Percentiles rank a stretch among this genome's conserved stretches.
Conservation (phyloP, 2,797 vertebrate genomes). For the Liasis olivaceus region DNA sequence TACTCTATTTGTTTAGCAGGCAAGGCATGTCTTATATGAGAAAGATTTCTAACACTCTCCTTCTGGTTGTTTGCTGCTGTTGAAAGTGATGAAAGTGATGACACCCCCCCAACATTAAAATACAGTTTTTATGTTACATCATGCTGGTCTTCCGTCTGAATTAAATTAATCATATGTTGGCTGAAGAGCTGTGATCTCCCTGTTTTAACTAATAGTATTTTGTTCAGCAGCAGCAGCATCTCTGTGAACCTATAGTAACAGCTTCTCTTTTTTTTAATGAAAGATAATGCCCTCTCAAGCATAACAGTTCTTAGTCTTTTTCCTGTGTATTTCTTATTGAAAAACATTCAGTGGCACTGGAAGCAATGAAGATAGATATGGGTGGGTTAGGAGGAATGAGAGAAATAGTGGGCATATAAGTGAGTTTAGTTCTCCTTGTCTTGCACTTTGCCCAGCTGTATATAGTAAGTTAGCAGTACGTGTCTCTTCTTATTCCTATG, state of each 20-base stretch:
- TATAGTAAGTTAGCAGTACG: slow-evolving; percentile 69
- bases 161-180: neutral
- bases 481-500: slow-evolving; percentile 78
- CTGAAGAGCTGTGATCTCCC: neutral
- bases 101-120: neutral
- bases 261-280: neutral
- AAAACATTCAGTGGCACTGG: neutral
- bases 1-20: slow-evolving; percentile 20
- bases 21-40: neutral
- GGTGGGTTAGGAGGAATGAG: neutral
- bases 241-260: neutral
- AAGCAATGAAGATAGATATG: neutral
- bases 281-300: neutral
- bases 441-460: slow-evolving; percentile 68
- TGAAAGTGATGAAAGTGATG: slow-evolving; percentile 47
- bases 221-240: neutral
- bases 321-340: neutral
- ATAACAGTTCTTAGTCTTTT: neutral
- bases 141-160: slow-evolving; percentile 23
- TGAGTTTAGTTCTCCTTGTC: slow-evolving; percentile 38
- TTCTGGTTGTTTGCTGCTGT: slow-evolving; percentile 48
- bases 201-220: slow-evolving; percentile 28
- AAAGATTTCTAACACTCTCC: neutral
- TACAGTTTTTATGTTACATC: slow-evolving; percentile 2
- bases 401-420: slow-evolving; percentile 23